Evolutionary conservation across 2,888 invertebrate species (phyloP), one percentile per base, ranked within the genome.

Genomic region (Anoplius nigerrimus): DNA sequence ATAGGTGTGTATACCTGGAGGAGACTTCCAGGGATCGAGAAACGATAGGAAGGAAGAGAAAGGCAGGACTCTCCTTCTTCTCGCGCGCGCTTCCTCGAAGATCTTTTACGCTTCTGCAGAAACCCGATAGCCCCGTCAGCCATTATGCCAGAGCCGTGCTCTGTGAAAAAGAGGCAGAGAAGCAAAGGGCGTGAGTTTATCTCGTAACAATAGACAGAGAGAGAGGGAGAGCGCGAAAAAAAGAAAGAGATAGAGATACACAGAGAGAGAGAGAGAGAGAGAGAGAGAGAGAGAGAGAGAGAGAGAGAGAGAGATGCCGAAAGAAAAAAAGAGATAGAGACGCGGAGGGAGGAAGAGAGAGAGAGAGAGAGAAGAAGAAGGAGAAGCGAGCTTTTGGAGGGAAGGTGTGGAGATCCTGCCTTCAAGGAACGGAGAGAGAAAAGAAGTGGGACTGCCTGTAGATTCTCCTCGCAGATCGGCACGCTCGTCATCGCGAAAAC

Each of bases 101-200:
- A 83, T 84, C 81, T 82, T 84, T 83, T 83, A 84, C 84, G 84
- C 82, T 83, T 85, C 84, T 81, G 78, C 80, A 76, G 86, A 84
- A 86, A 86, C 79, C 74, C 77, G 82, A 85, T 85, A 85, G 79
- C 79, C 78, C 74, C 80, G 81, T 80, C 81, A 77, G 78, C 83
- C 80, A 84, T 84, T 85, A 83, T 82, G 81, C 75, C 79, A 79
- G 81, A 81, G 57, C 69, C 66, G 68, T 60, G 68, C 71, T 43
- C 55, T 58, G 71, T 58, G 71, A 70, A 58, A 71, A 59, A 62
- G 48, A 11, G 18, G 48, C 4, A 18, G 18, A 21, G 42, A 34
- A 21, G 42, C 52, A 24, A 15, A 22, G 71, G 71, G 65, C 53
- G 66, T 62, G 71, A 46, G 77, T 58, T 54, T 60, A 59, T 60